Base-by-base conservation (phyloP, 2,113 vertebrate species). In the Otocyon megalotis region DNA sequence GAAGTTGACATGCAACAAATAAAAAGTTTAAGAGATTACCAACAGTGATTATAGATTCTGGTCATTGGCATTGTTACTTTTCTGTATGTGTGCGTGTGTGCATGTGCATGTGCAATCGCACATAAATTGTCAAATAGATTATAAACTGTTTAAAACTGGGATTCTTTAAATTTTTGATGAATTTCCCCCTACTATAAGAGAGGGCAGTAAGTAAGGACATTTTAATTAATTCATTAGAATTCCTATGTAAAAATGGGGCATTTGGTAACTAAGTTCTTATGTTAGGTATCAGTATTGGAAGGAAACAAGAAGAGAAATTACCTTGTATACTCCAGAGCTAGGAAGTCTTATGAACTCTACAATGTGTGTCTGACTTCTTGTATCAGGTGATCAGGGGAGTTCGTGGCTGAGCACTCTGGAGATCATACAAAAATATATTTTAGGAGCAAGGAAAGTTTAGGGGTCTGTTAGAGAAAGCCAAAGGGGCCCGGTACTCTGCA, bases 11-110 rank as follows among this genome's bases (percentile, higher is more conserved):
- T 4, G 76, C 87, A 74, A 65, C 43, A 88, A 37, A 79, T n/a
- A 32, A 82, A 98, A 97, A 32, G 22, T 97, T 93, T 56, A 92
- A 84, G 77, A 95, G 94, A 92, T 96, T 92, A 97, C 93, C 84
- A 69, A 20, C 20, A 30, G 32, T 43, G 92, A 88, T 92, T 72
- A 85, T 72, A 50, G 85, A 90, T 93, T 85, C 72, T 56, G 71
- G 79, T 90, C 74, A 50, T 60, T 88, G 77, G 48, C 8, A 8
- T 62, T 63, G 77, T 91, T 88, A 84, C 53, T 83, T 2, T 88
- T 80, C 30, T 10, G 0, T 88, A 9, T 76, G 7, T 83, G 7
- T 79, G 48, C 32, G 3, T 81, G 58, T 80, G 76, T 87, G 67
- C 22, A 6, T 16, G 62, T 60, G 54, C 13, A 3, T 74, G 16